phyloP scores from a whole-genome alignment of 2,797 vertebrate genomes.

The Apodemus agrarius region DNA sequence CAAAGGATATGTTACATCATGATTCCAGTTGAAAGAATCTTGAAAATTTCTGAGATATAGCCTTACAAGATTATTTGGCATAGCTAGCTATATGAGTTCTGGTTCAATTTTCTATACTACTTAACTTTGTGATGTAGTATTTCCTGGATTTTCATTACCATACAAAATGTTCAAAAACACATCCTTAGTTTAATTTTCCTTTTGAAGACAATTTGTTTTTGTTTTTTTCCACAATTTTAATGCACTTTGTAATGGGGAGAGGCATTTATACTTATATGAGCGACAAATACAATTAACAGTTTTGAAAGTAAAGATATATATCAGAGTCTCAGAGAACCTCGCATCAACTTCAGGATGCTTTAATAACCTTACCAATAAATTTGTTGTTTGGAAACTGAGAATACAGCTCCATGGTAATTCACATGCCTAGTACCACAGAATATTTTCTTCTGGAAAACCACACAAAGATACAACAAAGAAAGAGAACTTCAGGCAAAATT shows the following conservation, averaged over 20 bases:
- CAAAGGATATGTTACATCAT: background rate
- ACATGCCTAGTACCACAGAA: background rate
- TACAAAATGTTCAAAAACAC: conserved; percentile 8
- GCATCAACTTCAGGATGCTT: background rate
- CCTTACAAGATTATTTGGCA: background rate
- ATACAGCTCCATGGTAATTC: background rate
- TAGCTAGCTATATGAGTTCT: background rate
- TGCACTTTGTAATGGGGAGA: background rate
- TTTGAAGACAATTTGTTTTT: background rate
- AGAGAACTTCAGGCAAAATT: too few species aligned
- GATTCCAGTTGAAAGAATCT: conserved; percentile 41
- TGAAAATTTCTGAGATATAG: background rate
- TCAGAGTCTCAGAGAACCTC: background rate
- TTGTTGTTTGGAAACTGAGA: background rate
- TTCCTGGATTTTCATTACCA: conserved; percentile 29
- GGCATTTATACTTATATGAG: conserved; percentile 4
- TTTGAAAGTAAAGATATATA: background rate
- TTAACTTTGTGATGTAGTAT: background rate
- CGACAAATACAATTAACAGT: conserved; percentile 16
- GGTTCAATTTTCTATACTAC: background rate
- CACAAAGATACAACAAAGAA: too few species aligned
- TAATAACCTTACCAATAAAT: background rate
- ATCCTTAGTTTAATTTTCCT: background rate
- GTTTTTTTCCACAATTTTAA: conserved; percentile 20
- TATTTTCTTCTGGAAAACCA: background rate